Conservation (phyloP, 2,888 invertebrate genomes). For the Candidula unifasciata region DNA sequence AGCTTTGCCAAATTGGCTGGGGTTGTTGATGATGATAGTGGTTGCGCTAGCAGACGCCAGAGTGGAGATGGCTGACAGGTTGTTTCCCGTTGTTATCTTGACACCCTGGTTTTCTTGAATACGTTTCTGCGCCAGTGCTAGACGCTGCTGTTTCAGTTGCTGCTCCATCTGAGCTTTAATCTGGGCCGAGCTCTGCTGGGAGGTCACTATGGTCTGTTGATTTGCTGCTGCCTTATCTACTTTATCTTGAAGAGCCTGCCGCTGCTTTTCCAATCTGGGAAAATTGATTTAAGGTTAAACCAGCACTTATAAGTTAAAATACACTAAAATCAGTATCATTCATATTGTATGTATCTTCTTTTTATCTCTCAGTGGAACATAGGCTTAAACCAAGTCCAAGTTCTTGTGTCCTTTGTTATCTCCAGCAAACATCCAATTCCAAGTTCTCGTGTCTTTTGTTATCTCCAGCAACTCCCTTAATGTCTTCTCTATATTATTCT, state of each 20-base stretch:
- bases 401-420: no score
- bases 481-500: no score
- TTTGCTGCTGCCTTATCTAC: slow-evolving; percentile 54
- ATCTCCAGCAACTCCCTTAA: no score
- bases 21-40: slow-evolving; percentile 56
- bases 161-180: slow-evolving; percentile 91
- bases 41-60: slow-evolving; percentile 47
- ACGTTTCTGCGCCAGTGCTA: slow-evolving; percentile 92
- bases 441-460: no score
- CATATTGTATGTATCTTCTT: no score
- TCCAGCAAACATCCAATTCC: no score
- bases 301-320: no score
- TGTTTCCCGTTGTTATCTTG: slow-evolving; percentile 49
- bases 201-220: slow-evolving; percentile 46
- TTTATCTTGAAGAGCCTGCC: slow-evolving; percentile 77
- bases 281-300: background rate
- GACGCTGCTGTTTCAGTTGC: slow-evolving; percentile 90
- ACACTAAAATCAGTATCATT: no score
- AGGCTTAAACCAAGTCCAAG: no score
- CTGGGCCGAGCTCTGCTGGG: slow-evolving; percentile 74
- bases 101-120: slow-evolving; percentile 60
- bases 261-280: slow-evolving; percentile 76
- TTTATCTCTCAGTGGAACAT: no score
- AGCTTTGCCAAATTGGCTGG: slow-evolving; percentile 51
- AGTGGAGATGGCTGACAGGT: slow-evolving; percentile 36